Conservation (phyloP, 2,113 vertebrate genomes). For the Eulacestoma nigropectus region DNA sequence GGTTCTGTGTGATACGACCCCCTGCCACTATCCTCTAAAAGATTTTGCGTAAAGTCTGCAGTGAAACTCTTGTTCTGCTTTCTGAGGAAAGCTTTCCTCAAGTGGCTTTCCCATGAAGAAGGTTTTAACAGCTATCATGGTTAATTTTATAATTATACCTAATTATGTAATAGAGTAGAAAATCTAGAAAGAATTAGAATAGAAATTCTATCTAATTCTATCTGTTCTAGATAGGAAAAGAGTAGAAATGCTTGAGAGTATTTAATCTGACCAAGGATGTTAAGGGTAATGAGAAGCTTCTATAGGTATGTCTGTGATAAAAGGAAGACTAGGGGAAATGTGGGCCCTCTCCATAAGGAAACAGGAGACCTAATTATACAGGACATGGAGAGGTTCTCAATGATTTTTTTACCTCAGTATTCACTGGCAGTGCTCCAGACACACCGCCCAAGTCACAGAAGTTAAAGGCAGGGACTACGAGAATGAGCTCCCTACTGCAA, state of each 20-base stretch:
- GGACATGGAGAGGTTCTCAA: not conserved
- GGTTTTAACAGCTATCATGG: not conserved
- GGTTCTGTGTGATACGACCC: fast-evolving
- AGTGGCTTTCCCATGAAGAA: not conserved
- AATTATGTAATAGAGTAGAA: not conserved
- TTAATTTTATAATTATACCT: not conserved
- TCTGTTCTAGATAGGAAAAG: not conserved
- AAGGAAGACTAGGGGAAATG: not conserved
- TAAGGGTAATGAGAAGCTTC: not conserved
- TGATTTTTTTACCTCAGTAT: not conserved
- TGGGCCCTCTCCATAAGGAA: not conserved
- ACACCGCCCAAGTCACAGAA: not conserved
- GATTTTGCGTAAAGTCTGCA: not conserved
- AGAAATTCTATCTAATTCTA: not conserved
- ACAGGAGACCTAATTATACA: not conserved
- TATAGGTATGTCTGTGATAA: not conserved
- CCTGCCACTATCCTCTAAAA: not conserved
- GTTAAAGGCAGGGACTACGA: not conserved
- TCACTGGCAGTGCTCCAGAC: not conserved
- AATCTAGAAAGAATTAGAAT: not conserved
- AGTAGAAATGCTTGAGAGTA: not conserved
- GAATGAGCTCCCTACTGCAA: not conserved
- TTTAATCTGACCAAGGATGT: not conserved
- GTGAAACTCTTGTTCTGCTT: not conserved
- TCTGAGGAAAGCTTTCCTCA: fast-evolving